phyloP scores from a whole-genome alignment of 2,888 invertebrate genomes.

The Periphyllus acericola region DNA sequence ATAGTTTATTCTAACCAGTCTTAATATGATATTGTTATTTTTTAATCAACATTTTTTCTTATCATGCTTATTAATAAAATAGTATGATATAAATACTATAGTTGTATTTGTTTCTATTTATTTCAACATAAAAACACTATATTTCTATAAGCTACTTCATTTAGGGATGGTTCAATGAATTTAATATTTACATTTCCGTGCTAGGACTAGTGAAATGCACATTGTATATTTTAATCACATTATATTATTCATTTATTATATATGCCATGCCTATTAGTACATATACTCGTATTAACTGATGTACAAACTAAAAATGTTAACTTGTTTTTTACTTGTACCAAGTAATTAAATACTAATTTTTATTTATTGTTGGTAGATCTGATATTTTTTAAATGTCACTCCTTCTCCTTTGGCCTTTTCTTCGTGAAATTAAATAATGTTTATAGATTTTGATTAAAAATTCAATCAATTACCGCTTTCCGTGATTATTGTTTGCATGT shows the following conservation, averaged over 20 bases:
- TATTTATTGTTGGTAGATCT: no score
- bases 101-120: no score
- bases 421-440: not conserved
- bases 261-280: no score
- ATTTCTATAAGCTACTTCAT: not conserved
- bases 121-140: not conserved
- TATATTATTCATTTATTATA: no score
- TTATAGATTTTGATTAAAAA: conserved; percentile 44
- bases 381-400: no score
- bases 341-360: no score
- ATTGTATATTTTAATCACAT: not conserved
- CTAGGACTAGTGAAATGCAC: not conserved
- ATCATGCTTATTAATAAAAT: no score
- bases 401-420: not conserved
- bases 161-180: not conserved
- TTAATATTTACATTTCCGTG: conserved; percentile 21
- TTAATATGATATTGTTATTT: no score
- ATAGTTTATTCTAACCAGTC: no score
- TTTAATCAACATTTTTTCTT: no score
- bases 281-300: no score
- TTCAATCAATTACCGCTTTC: conserved; percentile 29
- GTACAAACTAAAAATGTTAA: not conserved
- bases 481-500: conserved; percentile 25
- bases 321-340: not conserved
- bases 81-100: no score